A percentile compares a stretch with the other conserved stretches of the same genome.
phyloP scores from a whole-genome alignment of 2,113 vertebrate genomes.

The Corythaeola cristata region DNA sequence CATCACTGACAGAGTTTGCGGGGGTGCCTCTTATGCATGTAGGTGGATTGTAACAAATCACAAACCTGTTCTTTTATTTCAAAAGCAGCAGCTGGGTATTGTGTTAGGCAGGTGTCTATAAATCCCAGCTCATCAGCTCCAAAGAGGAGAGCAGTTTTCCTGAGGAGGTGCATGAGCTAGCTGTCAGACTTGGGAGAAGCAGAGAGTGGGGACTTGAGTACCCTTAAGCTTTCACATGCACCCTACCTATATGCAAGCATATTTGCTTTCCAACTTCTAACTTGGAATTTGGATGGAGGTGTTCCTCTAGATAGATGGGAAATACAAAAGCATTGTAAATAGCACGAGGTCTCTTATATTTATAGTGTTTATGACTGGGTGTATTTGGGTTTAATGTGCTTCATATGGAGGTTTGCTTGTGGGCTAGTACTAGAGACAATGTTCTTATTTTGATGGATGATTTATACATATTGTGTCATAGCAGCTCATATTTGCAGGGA shows the following conservation, averaged over 20 bases:
- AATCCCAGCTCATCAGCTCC: not conserved
- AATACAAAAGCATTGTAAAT: not conserved
- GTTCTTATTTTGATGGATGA: not conserved
- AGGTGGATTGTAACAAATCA: not conserved
- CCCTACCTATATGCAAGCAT: not conserved
- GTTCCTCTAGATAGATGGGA: not conserved
- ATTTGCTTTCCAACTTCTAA: not conserved
- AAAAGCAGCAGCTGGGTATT: not conserved
- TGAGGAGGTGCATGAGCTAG: not conserved
- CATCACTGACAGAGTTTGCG: not conserved
- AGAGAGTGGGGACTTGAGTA: not conserved
- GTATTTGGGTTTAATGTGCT: not conserved
- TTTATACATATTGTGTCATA: not conserved
- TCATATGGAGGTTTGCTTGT: not conserved
- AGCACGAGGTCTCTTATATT: not conserved
- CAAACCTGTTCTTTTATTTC: constrained; percentile 1
- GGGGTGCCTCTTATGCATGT: not conserved
- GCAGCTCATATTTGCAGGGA: not conserved
- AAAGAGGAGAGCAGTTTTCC: not conserved
- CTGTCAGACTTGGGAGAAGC: not conserved
- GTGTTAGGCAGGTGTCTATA: not conserved
- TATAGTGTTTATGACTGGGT: not conserved
- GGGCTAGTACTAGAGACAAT: not conserved
- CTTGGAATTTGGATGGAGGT: not conserved
- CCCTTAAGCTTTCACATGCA: not conserved